phyloP scores from a whole-genome alignment of 1,140 invertebrate genomes.

The Hydropsyche tenuis region DNA sequence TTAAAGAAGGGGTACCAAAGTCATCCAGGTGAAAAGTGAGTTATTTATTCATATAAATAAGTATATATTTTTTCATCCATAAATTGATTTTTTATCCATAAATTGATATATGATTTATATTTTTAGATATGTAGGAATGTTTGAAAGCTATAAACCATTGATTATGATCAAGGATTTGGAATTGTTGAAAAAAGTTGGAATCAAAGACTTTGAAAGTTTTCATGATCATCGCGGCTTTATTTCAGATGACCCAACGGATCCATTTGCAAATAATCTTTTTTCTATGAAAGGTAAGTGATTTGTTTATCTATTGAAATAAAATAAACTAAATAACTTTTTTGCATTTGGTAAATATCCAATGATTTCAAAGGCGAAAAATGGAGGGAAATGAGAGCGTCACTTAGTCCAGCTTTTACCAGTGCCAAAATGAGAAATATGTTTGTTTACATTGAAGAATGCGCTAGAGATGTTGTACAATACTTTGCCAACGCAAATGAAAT shows the following conservation, averaged over 20 bases:
- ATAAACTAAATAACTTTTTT: too few species aligned
- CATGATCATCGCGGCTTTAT: slow-evolving; percentile 55
- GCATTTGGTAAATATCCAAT: too few species aligned
- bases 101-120: too few species aligned
- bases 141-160: slow-evolving; percentile 56
- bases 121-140: slow-evolving; percentile 59
- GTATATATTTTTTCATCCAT: too few species aligned
- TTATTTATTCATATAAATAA: neutral
- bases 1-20: neutral
- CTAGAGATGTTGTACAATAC: slow-evolving; percentile 29
- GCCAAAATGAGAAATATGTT: slow-evolving; percentile 28
- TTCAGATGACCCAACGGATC: slow-evolving; percentile 54
- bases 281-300: slow-evolving; percentile 53
- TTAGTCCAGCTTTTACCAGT: slow-evolving; percentile 38
- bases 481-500: slow-evolving; percentile 14
- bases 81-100: too few species aligned
- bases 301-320: neutral
- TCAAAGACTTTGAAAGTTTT: slow-evolving; percentile 64
- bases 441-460: slow-evolving; percentile 32
- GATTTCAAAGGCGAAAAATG: slow-evolving; percentile 36
- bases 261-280: slow-evolving; percentile 59
- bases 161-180: slow-evolving; percentile 58
- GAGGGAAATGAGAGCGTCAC: slow-evolving; percentile 38
- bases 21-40: slow-evolving; percentile 23
- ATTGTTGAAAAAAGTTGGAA: slow-evolving; percentile 59